These are phyloP conservation scores for Festucalex cinctus DNA, from an alignment of 2,113 vertebrate genomes.

Conservation along the genomic window DNA sequence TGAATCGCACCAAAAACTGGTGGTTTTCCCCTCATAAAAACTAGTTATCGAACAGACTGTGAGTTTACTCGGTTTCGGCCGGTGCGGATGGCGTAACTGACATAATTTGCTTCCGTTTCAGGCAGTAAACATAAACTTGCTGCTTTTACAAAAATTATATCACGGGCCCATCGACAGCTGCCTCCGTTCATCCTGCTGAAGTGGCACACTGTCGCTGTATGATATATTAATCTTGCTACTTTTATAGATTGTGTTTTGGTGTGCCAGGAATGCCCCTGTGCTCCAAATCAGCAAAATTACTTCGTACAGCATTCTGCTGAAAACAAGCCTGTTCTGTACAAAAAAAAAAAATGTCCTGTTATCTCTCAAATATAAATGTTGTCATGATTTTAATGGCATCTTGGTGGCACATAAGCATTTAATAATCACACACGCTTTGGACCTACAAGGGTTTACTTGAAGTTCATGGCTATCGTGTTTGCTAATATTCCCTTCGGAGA, in stretches of 20 bases:
- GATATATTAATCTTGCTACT: background rate
- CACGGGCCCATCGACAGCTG: background rate
- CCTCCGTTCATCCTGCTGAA: slow-evolving; percentile 17
- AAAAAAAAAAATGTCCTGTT: background rate
- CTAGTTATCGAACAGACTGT: too few relatives aligned
- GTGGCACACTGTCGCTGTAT: background rate
- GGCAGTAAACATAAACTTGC: background rate
- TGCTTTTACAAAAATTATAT: background rate
- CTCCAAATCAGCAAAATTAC: background rate
- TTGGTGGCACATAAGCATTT: background rate
- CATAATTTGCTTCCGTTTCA: background rate
- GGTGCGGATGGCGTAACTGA: too few relatives aligned
- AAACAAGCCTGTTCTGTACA: background rate
- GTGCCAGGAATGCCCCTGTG: background rate
- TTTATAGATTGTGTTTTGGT: slow-evolving; percentile 5
- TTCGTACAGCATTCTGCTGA: background rate
- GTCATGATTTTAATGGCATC: background rate
- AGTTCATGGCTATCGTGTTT: background rate
- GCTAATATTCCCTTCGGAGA: background rate
- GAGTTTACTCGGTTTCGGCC: background rate
- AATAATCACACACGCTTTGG: background rate
- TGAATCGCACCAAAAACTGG: too few relatives aligned
- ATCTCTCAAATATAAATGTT: background rate
- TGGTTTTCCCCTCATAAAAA: too few relatives aligned
- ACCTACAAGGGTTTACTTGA: background rate